Conservation (phyloP, 2,113 vertebrate genomes). For the Cyanoramphus novaezelandiae region DNA sequence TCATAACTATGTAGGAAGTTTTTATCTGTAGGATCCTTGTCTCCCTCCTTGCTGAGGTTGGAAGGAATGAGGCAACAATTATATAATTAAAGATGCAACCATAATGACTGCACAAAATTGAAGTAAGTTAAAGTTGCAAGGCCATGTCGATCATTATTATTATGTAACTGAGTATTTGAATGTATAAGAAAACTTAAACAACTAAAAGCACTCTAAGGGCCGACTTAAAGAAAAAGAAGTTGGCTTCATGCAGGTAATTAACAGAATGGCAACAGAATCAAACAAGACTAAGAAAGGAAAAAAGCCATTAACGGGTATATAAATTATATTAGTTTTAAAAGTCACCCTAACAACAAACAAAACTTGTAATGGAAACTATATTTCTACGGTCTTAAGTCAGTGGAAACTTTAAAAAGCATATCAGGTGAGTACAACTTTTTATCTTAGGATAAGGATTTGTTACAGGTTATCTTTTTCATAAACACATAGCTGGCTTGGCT, state of each 20-base stretch:
- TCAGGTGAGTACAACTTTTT: background rate
- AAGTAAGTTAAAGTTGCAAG: background rate
- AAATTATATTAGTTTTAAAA: slow-evolving; percentile 36
- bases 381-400: slow-evolving; percentile 10
- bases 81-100: background rate
- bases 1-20: slow-evolving; percentile 9
- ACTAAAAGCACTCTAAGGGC: background rate
- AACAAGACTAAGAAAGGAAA: background rate
- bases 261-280: background rate
- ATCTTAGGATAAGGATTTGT: background rate
- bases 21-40: slow-evolving; percentile 12
- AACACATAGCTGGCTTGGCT: background rate
- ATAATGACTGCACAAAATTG: background rate
- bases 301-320: background rate
- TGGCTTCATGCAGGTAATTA: background rate
- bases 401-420: background rate
- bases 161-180: background rate
- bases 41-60: background rate
- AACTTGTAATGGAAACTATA: slow-evolving; percentile 12
- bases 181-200: background rate
- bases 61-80: background rate
- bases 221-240: background rate
- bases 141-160: background rate
- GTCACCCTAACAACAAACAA: background rate
- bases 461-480: background rate